Conservation (phyloP, 1,140 invertebrate genomes). For the Philotrypesis tridentata region DNA sequence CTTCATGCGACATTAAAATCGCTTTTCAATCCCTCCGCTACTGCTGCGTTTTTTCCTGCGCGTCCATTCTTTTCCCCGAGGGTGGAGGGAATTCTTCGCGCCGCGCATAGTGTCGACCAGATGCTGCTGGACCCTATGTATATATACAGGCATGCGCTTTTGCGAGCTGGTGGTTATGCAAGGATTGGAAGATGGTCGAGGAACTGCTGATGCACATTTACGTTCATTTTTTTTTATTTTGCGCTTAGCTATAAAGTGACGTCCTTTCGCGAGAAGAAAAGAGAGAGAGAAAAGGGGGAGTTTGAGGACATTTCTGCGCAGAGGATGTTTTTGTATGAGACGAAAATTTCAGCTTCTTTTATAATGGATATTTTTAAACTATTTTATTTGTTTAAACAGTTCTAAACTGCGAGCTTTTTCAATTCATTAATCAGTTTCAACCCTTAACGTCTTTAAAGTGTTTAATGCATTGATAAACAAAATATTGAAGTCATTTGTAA, state of each 20-base stretch:
- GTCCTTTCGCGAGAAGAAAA: not conserved
- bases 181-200: not conserved
- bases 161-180: not conserved
- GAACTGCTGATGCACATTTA: slow-evolving; percentile 2
- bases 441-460: too few relatives aligned
- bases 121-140: slow-evolving; percentile 29
- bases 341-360: too few relatives aligned
- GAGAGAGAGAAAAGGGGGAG: too few relatives aligned
- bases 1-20: slow-evolving; percentile 58
- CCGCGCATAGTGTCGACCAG: not conserved
- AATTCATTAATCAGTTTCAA: too few relatives aligned
- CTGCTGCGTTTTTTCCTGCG: slow-evolving; percentile 45
- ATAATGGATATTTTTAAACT: too few relatives aligned
- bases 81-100: not conserved
- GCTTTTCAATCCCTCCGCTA: slow-evolving; percentile 53
- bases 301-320: too few relatives aligned
- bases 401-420: too few relatives aligned
- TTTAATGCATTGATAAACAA: too few relatives aligned
- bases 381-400: too few relatives aligned
- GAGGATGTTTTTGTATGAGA: too few relatives aligned
- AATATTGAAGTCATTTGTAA: too few relatives aligned
- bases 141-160: slow-evolving; percentile 4
- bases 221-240: slow-evolving; percentile 28
- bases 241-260: not conserved
- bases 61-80: slow-evolving; percentile 45